Evolutionary conservation across 2,797 vertebrate genomes (phyloP).

Genomic region (Phrynocephalus forsythii): DNA sequence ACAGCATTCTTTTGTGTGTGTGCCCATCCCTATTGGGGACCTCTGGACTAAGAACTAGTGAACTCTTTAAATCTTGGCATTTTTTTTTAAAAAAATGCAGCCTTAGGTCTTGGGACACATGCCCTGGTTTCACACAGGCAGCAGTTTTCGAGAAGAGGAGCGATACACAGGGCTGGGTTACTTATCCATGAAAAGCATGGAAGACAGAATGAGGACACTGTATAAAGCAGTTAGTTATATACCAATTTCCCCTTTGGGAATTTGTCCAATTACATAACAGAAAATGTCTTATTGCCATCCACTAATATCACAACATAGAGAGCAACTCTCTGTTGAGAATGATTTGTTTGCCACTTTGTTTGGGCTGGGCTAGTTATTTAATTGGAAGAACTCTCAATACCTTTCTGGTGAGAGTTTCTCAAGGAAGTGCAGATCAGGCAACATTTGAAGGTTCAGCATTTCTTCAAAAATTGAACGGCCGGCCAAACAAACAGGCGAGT

Average conservation of each 20-base stretch:
- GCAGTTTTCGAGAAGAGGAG: not conserved
- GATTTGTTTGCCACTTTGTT: not conserved
- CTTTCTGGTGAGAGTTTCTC: slow-evolving; percentile 10
- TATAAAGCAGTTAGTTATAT: too few relatives aligned
- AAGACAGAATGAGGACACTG: not conserved
- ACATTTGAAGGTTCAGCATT: not conserved
- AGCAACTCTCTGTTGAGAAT: too few relatives aligned
- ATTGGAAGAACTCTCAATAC: not conserved
- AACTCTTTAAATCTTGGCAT: not conserved
- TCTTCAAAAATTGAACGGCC: slow-evolving; percentile 30
- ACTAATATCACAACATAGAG: not conserved
- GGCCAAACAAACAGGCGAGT: not conserved
- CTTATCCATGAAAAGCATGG: not conserved
- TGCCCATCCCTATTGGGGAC: too few relatives aligned
- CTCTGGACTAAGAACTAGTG: too few relatives aligned
- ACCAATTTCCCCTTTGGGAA: not conserved
- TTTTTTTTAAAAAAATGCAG: not conserved
- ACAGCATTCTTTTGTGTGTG: too few relatives aligned
- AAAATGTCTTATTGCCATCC: not conserved
- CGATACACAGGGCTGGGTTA: not conserved
- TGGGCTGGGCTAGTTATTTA: not conserved
- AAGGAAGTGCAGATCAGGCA: not conserved
- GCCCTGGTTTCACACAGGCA: not conserved
- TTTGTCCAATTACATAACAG: not conserved
- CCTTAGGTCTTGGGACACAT: not conserved